Base-by-base conservation (phyloP, 2,888 invertebrate genomes). In the Drosophila multiciliata region DNA sequence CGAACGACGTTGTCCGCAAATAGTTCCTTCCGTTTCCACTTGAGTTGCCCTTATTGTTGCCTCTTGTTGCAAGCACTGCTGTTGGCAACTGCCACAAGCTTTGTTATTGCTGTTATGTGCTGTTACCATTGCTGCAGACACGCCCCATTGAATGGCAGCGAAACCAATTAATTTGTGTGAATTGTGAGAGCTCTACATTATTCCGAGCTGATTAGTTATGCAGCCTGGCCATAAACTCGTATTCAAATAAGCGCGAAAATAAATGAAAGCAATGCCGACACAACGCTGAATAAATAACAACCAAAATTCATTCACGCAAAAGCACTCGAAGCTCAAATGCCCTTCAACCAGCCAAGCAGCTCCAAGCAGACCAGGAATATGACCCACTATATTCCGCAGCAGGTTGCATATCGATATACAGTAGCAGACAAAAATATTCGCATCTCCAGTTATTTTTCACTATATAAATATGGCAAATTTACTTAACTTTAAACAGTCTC, bases 131-230 rank as follows among this genome's bases (percentile, higher is more conserved):
- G 54, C 42, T 42, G 69, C 60, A 49, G 60, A 72, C 63, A 80
- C 69, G 69, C 66, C 76, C 72, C 78, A 79, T 79, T 80, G 86
- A 86, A 67, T 69, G 80, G 74, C 80, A 86, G 76, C 83, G 83
- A 77, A 81, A 82, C 88, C 86, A 83, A 85, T 85, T 85, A 85
- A 85, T 86, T 85, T 81, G 83, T 86, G 81, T 88, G 88, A 85
- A 88, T 83, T 79, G 81, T 79, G 79, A 75, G 83, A 88, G 85
- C 75, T 81, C 76, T 73, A 70, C 80, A 80, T 76, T 66, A 80
- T 85, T 81, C 81, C 61, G 77, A 77, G 77, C 70, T 58, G 77
- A 79, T 79, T 81, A 79, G 80, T 83, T 86, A 83, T 80, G 83
- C 66, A 70, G 68, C 81, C 65, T 54, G 65, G 67, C 65, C 54